A percentile compares a stretch with the other conserved stretches of the same genome.
These are phyloP conservation scores for Meta bourneti DNA, from an alignment of 2,888 invertebrate species.

Conservation along the genomic window DNA sequence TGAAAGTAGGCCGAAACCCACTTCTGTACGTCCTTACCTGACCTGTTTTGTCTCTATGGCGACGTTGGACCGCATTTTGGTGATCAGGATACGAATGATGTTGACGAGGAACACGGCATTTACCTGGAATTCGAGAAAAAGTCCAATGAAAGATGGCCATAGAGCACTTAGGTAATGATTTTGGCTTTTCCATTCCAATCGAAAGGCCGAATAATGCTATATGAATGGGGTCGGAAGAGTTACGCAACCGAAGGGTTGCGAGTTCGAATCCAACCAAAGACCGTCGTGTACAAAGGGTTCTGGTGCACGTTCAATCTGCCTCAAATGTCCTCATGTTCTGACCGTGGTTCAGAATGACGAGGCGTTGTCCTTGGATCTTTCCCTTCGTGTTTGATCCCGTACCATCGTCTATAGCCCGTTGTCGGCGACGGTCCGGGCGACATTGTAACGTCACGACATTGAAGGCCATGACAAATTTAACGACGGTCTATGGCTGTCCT, in stretches of 20 bases:
- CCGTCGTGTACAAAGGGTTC: too few species aligned
- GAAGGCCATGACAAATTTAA: too few species aligned
- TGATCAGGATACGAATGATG: constrained; percentile 77
- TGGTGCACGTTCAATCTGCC: background rate
- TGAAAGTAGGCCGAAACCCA: too few species aligned
- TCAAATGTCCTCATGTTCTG: background rate
- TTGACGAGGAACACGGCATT: constrained; percentile 77
- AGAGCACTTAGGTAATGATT: background rate
- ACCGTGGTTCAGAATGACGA: too few species aligned
- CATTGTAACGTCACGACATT: too few species aligned
- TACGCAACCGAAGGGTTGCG: too few species aligned
- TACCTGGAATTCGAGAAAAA: constrained; percentile 48
- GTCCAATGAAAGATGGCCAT: background rate
- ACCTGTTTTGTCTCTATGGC: constrained; percentile 72
- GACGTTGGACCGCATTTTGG: constrained; percentile 71
- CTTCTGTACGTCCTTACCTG: constrained; percentile 49
- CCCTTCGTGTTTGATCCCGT: too few species aligned
- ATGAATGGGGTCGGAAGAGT: too few species aligned
- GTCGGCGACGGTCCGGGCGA: too few species aligned
- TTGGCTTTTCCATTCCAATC: background rate
- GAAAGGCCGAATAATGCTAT: background rate
- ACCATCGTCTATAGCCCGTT: background rate
- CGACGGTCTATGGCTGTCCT: too few species aligned
- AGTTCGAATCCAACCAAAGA: background rate
- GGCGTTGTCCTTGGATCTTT: too few species aligned